A percentile compares a stretch with the other conserved stretches of the same genome.
phyloP scores from a whole-genome alignment of 1,140 invertebrate genomes.

The Hormaphis cornu region DNA sequence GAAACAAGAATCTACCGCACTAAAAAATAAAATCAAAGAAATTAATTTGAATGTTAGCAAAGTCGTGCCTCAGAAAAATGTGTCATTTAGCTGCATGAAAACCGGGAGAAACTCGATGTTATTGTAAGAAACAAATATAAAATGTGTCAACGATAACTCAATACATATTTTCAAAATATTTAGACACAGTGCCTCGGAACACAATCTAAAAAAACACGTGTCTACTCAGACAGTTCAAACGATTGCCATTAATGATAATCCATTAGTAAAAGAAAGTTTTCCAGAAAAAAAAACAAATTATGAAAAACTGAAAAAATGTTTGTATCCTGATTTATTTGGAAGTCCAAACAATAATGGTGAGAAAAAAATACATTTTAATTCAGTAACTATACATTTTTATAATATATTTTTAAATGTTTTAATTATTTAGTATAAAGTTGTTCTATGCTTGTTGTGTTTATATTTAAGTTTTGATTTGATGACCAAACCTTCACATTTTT shows the following conservation, averaged over 20 bases:
- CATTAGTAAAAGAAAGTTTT: background rate
- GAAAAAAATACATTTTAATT: background rate
- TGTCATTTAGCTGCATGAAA: conserved; percentile 28
- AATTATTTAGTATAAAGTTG: too few relatives aligned
- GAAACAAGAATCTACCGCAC: conserved; percentile 20
- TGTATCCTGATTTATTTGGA: conserved; percentile 9
- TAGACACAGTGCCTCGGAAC: conserved; percentile 10
- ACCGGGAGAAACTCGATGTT: conserved; percentile 12
- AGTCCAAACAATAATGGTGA: background rate
- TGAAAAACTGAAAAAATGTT: conserved; percentile 13
- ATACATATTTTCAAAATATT: background rate
- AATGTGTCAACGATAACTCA: background rate
- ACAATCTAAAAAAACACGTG: background rate
- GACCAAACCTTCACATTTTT: too few relatives aligned
- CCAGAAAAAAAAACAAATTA: conserved; percentile 3
- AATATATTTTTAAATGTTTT: too few relatives aligned
- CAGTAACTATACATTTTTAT: too few relatives aligned
- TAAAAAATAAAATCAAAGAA: conserved; percentile 26
- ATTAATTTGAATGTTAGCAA: conserved; percentile 4
- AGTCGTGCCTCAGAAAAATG: conserved; percentile 15
- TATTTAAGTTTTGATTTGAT: too few relatives aligned
- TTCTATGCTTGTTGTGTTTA: too few relatives aligned
- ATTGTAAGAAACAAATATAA: conserved; percentile 10
- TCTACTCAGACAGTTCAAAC: conserved; percentile 2
- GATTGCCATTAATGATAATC: background rate